Percentiles rank a stretch among this genome's conserved stretches.
These are phyloP conservation scores for Apamea epomidion DNA, from an alignment of 2,888 invertebrate species.

Conservation along the genomic window DNA sequence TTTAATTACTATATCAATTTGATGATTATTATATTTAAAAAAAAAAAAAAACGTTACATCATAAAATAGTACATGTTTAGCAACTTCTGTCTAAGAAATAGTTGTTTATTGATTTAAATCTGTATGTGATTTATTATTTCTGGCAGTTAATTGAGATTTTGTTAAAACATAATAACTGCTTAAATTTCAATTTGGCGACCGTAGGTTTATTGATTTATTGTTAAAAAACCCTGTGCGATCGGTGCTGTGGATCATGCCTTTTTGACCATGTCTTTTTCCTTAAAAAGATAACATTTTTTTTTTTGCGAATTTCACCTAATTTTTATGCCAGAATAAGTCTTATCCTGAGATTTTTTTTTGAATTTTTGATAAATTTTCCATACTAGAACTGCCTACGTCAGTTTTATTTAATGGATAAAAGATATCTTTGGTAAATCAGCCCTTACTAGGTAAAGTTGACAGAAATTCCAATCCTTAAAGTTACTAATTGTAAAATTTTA, in stretches of 20 bases:
- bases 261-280: no score
- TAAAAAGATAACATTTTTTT: no score
- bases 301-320: not conserved
- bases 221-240: constrained; percentile 1
- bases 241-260: not conserved
- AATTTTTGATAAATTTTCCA: not conserved
- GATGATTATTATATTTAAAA: constrained; percentile 32
- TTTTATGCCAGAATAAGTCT: not conserved
- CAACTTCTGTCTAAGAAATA: constrained; percentile 59
- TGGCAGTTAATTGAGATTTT: constrained; percentile 50
- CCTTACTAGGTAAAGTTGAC: not conserved
- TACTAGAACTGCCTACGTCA: not conserved
- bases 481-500: constrained; percentile 18
- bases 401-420: not conserved
- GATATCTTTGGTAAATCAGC: not conserved
- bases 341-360: no score
- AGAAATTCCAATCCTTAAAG: constrained; percentile 24
- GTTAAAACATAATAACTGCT: constrained; percentile 22
- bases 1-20: constrained; percentile 59
- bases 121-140: constrained; percentile 50
- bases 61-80: constrained; percentile 38
- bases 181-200: constrained; percentile 33
- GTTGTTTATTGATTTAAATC: constrained; percentile 43
- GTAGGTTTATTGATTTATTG: constrained; percentile 14
- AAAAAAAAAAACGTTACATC: constrained; percentile 34